Evolutionary conservation across 2,797 vertebrate genomes (phyloP).

Genomic region (Aphelocoma californica): DNA sequence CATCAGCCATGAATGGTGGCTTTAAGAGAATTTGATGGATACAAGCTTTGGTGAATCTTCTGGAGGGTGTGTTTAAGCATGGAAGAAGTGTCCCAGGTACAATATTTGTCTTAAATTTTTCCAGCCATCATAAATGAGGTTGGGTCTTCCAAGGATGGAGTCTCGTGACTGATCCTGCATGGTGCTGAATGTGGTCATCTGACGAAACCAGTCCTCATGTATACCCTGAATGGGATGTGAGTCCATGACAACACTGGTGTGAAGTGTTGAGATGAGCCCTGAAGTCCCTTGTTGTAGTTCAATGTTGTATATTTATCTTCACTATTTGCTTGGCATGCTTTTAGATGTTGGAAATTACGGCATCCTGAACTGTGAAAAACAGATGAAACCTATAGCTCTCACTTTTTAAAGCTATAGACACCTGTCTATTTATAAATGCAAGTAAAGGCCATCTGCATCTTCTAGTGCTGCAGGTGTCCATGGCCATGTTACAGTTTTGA

Average conservation of each 20-base stretch:
- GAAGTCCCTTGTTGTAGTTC: neutral
- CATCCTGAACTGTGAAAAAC: neutral
- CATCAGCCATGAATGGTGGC: neutral
- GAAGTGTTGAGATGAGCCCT: neutral
- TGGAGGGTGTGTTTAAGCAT: neutral
- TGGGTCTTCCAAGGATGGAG: neutral
- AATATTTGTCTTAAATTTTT: neutral
- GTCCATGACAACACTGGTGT: neutral
- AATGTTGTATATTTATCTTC: neutral
- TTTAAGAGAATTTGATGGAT: neutral
- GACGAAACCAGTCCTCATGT: fast-evolving
- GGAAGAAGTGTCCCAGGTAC: neutral
- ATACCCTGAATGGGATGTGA: neutral
- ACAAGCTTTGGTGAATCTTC: neutral
- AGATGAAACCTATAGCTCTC: neutral
- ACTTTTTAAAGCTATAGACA: neutral
- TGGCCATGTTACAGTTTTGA: neutral
- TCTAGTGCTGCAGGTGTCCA: neutral
- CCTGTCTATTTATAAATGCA: constrained; percentile 3
- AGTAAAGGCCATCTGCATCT: neutral
- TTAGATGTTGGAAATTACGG: neutral
- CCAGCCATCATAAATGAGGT: neutral
- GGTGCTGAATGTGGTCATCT: neutral
- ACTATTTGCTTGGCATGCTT: neutral
- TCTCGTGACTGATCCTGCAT: neutral